Evolutionary conservation across 2,888 invertebrate genomes (phyloP), one percentile per base, ranked within the genome.

Genomic region (Sphinx pinastri): DNA sequence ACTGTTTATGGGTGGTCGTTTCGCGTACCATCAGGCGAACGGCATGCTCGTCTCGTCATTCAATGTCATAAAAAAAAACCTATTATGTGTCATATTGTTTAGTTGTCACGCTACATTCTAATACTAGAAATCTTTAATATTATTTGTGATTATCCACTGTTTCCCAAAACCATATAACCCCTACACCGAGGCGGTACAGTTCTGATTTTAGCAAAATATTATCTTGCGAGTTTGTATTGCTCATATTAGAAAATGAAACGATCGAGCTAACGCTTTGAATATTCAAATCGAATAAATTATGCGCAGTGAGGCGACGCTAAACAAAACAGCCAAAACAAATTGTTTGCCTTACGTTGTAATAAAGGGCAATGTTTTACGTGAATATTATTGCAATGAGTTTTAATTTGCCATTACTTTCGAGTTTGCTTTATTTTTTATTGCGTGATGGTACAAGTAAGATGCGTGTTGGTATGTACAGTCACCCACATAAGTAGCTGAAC

Each of bases 231-330:
- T 89, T 90, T 81, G 84, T 87, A 86, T 88, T 89, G 82, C 16
- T 85, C 88, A 87, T 88, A 90, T 91, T 89, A 88, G 84, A 87
- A 89, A 92, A 90, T 89, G 88, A 89, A 91, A 91, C 83, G 89
- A 89, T 92, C 87, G 92, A 86, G 87, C 84, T 84, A 86, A 85
- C 82, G 87, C 83, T 87, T 86, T 93, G 93, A 93, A 93, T 93
- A 93, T 93, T 93, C 93, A 93, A 86, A 86, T 79, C 77, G 91
- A 91, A 92, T 93, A 91, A 92, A 91, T 93, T 92, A 89, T 84
- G 80, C 77, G 77, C 80, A 84, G 85, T 82, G 83, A 83, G 79
- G 82, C 83, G 79, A 77, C 78, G 79, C 76, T 75, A 83, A 81
- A 84, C 81, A 81, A 82, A 79, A 78, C 79, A 76, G 78, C 77